Evolutionary conservation across 2,888 invertebrate genomes (phyloP).

Genomic region (Hipparchia sbordonii): DNA sequence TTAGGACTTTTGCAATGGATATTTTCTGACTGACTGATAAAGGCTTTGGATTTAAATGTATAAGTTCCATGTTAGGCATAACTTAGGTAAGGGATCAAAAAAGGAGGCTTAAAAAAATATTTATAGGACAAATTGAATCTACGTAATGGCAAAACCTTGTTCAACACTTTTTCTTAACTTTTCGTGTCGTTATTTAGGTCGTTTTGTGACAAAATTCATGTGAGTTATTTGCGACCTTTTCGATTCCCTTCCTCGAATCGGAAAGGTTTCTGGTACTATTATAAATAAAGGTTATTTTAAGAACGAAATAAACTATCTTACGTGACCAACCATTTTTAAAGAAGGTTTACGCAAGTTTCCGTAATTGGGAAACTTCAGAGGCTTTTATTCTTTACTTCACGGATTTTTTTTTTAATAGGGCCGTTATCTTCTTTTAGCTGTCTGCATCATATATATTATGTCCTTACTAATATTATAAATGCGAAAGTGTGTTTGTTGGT

Average conservation of each 20-base stretch:
- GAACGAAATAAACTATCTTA: not conserved
- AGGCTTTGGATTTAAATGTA: no score
- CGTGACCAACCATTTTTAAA: not conserved
- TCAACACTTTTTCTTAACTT: not conserved
- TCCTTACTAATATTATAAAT: no score
- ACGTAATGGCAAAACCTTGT: constrained; percentile 10
- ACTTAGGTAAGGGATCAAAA: not conserved
- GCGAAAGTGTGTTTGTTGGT: no score
- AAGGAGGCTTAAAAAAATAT: not conserved
- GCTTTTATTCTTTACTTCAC: no score
- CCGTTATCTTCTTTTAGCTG: no score
- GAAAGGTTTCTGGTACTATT: constrained; percentile 5
- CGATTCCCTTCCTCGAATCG: not conserved
- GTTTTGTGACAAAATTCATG: not conserved
- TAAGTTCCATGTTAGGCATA: no score
- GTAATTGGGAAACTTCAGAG: not conserved
- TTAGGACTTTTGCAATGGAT: no score
- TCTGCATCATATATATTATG: no score
- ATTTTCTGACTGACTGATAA: no score
- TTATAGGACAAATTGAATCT: not conserved
- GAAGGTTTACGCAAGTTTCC: not conserved
- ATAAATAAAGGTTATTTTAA: not conserved
- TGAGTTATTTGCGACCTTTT: constrained; percentile 2
- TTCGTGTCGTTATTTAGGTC: not conserved
- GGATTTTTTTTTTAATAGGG: no score